Evolutionary conservation across 2,797 vertebrate genomes (phyloP).

Genomic region (Helostoma temminkii): DNA sequence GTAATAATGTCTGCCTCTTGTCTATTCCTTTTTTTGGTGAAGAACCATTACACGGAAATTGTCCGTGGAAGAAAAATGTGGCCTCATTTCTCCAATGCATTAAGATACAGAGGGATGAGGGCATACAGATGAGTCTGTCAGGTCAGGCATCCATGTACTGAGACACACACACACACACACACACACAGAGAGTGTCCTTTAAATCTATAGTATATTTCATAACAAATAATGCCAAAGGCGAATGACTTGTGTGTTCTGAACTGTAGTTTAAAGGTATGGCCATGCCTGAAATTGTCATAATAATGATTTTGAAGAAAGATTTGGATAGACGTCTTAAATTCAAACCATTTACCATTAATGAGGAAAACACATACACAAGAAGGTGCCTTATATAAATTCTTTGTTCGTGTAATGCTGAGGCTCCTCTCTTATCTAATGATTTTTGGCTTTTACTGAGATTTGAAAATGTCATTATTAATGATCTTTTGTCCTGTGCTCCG

Average conservation of each 20-base stretch:
- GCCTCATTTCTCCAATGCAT: not conserved
- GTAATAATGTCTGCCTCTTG: conserved; percentile 37
- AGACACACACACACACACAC: not conserved
- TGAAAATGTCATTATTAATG: not conserved
- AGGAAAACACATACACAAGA: not conserved
- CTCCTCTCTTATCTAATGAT: not conserved
- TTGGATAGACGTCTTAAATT: not conserved
- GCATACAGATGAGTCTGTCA: conserved; percentile 21
- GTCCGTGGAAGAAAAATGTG: conserved; percentile 14
- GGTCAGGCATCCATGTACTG: conserved; percentile 18
- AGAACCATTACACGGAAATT: conserved; percentile 35
- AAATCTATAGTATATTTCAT: conserved; percentile 34
- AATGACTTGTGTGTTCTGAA: conserved; percentile 26
- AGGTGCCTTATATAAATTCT: not conserved
- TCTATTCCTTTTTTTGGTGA: conserved; percentile 10
- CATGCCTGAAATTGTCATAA: conserved; percentile 29
- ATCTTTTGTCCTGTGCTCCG: not conserved
- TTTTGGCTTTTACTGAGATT: not conserved
- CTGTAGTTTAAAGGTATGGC: conserved; percentile 17
- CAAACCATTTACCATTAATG: conserved; percentile 6
- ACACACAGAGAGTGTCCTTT: conserved; percentile 11
- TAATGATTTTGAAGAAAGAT: conserved; percentile 25
- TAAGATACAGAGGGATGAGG: conserved; percentile 25
- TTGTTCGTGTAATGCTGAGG: not conserved
- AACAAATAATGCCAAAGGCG: conserved; percentile 21